A percentile compares a stretch with the other conserved stretches of the same genome.
Conservation (phyloP, 2,113 vertebrate genomes). For the Heptranchias perlo region DNA sequence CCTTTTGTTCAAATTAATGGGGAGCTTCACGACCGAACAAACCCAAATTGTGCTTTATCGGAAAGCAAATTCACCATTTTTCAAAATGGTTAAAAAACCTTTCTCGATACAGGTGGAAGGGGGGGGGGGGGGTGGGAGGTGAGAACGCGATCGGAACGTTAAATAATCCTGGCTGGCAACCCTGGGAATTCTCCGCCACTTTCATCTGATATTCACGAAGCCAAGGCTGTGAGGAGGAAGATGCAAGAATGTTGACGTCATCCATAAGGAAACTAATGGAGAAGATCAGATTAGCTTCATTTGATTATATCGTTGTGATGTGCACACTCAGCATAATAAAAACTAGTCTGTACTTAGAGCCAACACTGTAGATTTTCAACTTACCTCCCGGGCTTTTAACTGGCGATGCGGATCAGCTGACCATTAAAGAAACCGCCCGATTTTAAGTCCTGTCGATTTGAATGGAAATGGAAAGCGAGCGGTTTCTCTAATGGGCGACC, state of each 20-base stretch:
- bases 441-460: not conserved
- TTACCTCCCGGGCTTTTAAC: not conserved
- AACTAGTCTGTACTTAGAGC: not conserved
- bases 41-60: not conserved
- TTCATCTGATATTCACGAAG: not conserved
- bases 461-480: not conserved
- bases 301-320: not conserved
- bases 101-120: not conserved
- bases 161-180: not conserved
- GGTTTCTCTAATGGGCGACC: not conserved
- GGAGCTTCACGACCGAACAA: not conserved
- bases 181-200: not conserved
- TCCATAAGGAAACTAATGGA: not conserved
- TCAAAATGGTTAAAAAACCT: not conserved
- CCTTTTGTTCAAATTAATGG: slow-evolving; percentile 17
- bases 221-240: not conserved
- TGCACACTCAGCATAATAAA: not conserved
- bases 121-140: not conserved
- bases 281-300: not conserved
- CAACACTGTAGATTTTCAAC: not conserved
- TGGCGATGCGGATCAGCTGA: not conserved
- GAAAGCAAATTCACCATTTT: not conserved
- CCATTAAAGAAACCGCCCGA: not conserved
- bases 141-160: not conserved
- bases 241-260: not conserved